Evolutionary conservation across 2,888 invertebrate genomes (phyloP), one percentile per base, ranked within the genome.

Genomic region (Hemaris fuciformis): DNA sequence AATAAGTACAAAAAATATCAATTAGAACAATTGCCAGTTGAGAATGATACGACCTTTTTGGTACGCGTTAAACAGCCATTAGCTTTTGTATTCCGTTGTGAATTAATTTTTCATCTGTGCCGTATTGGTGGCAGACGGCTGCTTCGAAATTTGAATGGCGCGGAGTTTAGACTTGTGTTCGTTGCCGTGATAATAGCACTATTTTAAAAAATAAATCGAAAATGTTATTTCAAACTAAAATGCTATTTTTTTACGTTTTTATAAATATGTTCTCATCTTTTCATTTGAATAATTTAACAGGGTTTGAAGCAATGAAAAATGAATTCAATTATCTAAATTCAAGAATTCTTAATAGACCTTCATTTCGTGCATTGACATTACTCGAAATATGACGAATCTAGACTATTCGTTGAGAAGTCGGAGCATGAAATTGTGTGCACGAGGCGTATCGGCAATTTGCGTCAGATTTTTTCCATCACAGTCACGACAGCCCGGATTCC

Each of bases 381-480:
- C 84, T 80, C 80, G 73, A 83, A 85, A 81, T 91, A 89, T 91
- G 90, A 89, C 88, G 87, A 90, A 89, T 90, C 87, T 87, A 82
- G 85, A 84, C 80, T 81, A 81, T 87, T 90, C 89, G 83, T 78
- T 76, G 74, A 81, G 82, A 88, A 86, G 84, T 74, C 83, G 80
- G 83, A 81, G 87, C 91, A 90, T 91, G 90, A 91, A 92, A 91
- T 91, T 91, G 90, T 90, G 92, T 89, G 88, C 91, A 86, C 89
- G 89, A 89, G 88, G 87, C 91, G 91, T 91, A 91, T 91, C 92
- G 89, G 83, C 89, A 88, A 92, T 91, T 92, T 88, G 91, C 91
- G 90, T 89, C 89, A 90, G 89, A 86, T 92, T 91, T 38, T 90
- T 91, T 80, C 34, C 85, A 88, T 88, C 88, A 86, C 84, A 88